phyloP scores from a whole-genome alignment of 2,113 vertebrate genomes.

The Callionymus lyra region DNA sequence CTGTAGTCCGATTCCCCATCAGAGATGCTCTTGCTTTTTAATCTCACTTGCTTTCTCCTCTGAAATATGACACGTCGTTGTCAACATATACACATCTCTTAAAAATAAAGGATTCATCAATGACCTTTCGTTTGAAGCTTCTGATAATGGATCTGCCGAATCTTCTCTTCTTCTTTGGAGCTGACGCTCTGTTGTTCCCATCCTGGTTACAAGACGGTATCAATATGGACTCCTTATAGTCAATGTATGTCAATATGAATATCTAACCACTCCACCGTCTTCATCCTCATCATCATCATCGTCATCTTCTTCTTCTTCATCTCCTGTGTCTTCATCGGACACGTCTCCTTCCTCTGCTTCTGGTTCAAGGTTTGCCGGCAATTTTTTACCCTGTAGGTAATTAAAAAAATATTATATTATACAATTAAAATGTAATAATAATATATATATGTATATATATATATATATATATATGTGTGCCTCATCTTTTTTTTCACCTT shows the following conservation, averaged over 20 bases:
- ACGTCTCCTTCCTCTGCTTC: constrained; percentile 90
- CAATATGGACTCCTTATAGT: too few species aligned
- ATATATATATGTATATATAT: too few species aligned
- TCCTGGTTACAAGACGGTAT: constrained; percentile 36
- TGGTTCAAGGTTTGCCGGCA: constrained; percentile 79
- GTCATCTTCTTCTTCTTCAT: constrained; percentile 79
- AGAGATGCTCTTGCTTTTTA: constrained; percentile 69
- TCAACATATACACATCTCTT: too few species aligned
- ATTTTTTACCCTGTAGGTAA: constrained; percentile 81
- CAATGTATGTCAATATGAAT: neutral
- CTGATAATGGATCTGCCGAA: constrained; percentile 68
- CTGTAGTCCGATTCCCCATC: constrained; percentile 76
- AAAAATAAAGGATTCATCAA: neutral
- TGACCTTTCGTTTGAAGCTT: constrained; percentile 85
- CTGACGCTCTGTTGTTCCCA: constrained; percentile 53
- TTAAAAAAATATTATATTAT: too few species aligned
- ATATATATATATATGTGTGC: too few species aligned
- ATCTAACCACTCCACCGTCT: constrained; percentile 26
- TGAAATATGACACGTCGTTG: constrained; percentile 9
- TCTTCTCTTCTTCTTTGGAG: constrained; percentile 62
- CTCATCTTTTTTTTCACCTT: constrained; percentile 67
- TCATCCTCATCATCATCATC: constrained; percentile 31
- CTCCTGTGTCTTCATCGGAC: constrained; percentile 90
- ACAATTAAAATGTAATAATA: too few species aligned
- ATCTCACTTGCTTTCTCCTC: constrained; percentile 77